Evolutionary conservation across 2,113 vertebrate species (phyloP), one percentile per base, ranked within the genome.

Genomic region (Perccottus glenii): DNA sequence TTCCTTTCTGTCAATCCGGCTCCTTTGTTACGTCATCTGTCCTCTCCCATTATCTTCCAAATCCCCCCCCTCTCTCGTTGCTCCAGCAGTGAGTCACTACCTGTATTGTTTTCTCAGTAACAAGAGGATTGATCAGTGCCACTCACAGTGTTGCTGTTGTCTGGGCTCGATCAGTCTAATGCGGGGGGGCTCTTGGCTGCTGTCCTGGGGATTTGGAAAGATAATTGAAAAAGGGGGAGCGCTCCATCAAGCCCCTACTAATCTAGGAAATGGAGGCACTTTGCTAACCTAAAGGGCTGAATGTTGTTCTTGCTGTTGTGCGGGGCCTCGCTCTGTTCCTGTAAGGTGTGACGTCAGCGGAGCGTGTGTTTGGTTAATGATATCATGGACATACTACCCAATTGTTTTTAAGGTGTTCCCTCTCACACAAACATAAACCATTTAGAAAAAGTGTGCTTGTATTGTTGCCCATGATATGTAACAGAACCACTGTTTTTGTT

Each of bases 1-100:
- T 44, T 67, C 60, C 85, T 75, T 85, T 88, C 82, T 89, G 84
- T 48, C 32, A 6, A 67, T 74, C 71, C 14, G 64, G 67, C 76
- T 82, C 81, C 83, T 92, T 93, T 92, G 91, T 91, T 90, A 84
- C 85, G 80, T 92, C 92, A 91, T 91, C 90, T 91, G 87, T 90
- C 89, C 75, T 81, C 77, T 81, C 70, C 70, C 62, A 81, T 91
- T 87, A 86, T 89, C 68, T 58, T 71, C 80, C 77, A 68, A 49
- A 51, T 8, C 73, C 81, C 69, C 80, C 68, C 53, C 68, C 53
- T 66, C 70, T 69, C 47, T 80, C 71, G 71, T 81, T 78, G 58
- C 60, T 87, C 77, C 84, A 69, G 75, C 68, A 63, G 87, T 87
- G 90, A 92, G 82, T 93, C 92, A 92, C 86, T 85, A 91, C 91